Conservation (phyloP, 2,888 invertebrate genomes). For the Abrostola triplasia region DNA sequence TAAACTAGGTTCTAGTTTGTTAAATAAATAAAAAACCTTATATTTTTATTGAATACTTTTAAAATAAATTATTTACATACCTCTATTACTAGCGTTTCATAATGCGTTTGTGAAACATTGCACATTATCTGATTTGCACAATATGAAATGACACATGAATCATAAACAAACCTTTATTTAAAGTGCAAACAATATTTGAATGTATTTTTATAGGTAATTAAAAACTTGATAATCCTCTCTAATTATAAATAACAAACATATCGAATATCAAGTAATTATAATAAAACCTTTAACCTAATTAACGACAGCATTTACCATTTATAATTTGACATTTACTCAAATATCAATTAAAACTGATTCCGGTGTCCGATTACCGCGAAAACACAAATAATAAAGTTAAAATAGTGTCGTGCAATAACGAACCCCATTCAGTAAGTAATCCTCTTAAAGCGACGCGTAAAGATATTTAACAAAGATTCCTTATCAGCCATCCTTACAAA, state of each 20-base stretch:
- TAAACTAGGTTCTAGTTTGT: no score
- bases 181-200: no score
- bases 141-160: no score
- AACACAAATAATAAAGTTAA: conserved; percentile 39
- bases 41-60: no score
- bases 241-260: neutral
- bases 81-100: no score
- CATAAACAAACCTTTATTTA: no score
- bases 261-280: conserved; percentile 24
- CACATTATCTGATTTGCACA: no score
- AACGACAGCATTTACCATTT: conserved; percentile 20
- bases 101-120: no score
- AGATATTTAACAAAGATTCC: conserved; percentile 59
- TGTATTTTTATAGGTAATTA: no score
- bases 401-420: conserved; percentile 39
- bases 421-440: conserved; percentile 45
- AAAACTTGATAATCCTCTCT: no score
- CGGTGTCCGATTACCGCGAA: conserved; percentile 31
- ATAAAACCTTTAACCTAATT: conserved; percentile 36
- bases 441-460: conserved; percentile 53
- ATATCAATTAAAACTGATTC: conserved; percentile 44
- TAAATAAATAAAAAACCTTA: no score
- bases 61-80: no score
- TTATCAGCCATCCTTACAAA: conserved; percentile 58
- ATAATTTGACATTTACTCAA: conserved; percentile 39